A percentile compares a stretch with the other conserved stretches of the same genome.
These are phyloP conservation scores for Heterocephalus glaber DNA, from an alignment of 2,113 vertebrate genomes.

Conservation along the genomic window DNA sequence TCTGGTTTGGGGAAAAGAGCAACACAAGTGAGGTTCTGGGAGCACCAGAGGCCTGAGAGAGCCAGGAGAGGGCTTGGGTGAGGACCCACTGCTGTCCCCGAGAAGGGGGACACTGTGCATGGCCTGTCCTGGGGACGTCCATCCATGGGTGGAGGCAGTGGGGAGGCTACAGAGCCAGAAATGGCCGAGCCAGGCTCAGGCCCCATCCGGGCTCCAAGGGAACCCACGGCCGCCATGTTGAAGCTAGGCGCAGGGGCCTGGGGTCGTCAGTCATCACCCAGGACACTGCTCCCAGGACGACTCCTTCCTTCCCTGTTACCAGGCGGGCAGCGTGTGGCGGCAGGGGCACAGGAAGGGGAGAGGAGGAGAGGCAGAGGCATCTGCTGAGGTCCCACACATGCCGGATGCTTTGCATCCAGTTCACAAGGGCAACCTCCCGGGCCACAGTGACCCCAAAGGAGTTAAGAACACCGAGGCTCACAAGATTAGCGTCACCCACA, in stretches of 20 bases:
- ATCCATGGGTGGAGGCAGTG: background rate
- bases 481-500: too few species aligned
- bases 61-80: too few species aligned
- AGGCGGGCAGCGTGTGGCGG: background rate
- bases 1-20: background rate
- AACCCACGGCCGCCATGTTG: fast-evolving
- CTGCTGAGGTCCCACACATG: background rate
- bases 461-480: fast-evolving
- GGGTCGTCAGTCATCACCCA: background rate
- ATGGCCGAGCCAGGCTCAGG: background rate
- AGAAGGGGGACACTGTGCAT: background rate
- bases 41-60: background rate
- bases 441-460: background rate
- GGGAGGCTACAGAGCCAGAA: background rate
- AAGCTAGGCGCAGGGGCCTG: background rate
- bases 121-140: background rate
- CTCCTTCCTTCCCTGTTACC: too few species aligned
- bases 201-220: background rate
- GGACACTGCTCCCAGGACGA: fast-evolving
- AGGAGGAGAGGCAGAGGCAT: background rate
- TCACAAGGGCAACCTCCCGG: background rate
- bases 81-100: too few species aligned
- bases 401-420: background rate
- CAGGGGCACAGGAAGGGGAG: fast-evolving
- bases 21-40: background rate